Base-by-base conservation (phyloP, 2,888 invertebrate species). In the Yponomeuta evonymella region DNA sequence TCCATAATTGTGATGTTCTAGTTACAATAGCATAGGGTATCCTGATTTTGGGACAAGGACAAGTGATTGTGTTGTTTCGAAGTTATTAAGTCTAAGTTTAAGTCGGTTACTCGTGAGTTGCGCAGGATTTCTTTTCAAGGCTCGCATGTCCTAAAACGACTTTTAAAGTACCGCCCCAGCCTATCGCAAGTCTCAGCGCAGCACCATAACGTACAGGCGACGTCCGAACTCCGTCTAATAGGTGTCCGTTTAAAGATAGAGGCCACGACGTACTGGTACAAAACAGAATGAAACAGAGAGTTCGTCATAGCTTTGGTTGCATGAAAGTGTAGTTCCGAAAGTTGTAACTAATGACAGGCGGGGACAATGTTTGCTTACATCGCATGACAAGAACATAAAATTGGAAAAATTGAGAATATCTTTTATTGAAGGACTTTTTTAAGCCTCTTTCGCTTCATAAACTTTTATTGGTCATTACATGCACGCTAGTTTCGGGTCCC, bases 171-270 rank as follows among this genome's bases (percentile, higher is more conserved):
- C 65, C 65, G 30, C 5, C 29, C 30, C 4, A 5, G 12, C 33
- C 11, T 65, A 65, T 12, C 65, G 29, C 65, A 65, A 65, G 65
- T 33, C 30, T 15, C 51, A 58, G n/a, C 63, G n/a, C 51, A 58
- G n/a, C 63, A 36, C 65, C 70, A 70, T 64, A 70, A n/a, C 29
- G 65, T 70, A 64, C 51, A 43, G 51, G 33, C 48, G n/a, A 12
- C 43, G 58, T 43, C 68, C 65, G 71, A 71, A 51, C 69, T 68
- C 69, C 64, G 68, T 68, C 72, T 72, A 72, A 72, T 72, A 70
- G 70, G 68, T 70, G 70, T 72, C 70, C 48, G 48, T 69, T 63
- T 63, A 63, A 69, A 69, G 63, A 69, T 62, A 36, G 48, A 51
- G 68, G 68, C 68, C 68, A 68, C 51, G 48, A 51, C 30, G 64